Conservation (phyloP, 2,888 invertebrate species). For the Glyphotaelius pellucidus region DNA sequence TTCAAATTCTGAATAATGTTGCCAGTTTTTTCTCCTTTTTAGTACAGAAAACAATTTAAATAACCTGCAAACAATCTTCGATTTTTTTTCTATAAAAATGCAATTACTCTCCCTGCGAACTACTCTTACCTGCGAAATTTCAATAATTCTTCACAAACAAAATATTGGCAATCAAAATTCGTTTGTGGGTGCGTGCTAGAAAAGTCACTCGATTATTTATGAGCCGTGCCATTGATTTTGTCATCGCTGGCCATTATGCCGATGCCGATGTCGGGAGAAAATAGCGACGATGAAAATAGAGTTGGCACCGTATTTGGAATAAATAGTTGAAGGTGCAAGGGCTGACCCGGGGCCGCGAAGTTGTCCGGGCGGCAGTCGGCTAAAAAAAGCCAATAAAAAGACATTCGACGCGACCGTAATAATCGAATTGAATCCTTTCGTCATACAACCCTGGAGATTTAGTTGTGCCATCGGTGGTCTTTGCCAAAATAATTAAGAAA, state of each 20-base stretch:
- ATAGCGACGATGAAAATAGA: neutral
- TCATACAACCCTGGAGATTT: slow-evolving; percentile 78
- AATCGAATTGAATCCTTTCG: slow-evolving; percentile 70
- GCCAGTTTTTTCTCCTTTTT: neutral
- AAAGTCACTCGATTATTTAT: neutral
- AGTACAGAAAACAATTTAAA: too few relatives aligned
- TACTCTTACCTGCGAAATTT: neutral
- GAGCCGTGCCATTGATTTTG: neutral
- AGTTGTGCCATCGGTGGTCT: slow-evolving; percentile 79
- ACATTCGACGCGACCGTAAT: slow-evolving; percentile 68
- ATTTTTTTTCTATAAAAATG: neutral
- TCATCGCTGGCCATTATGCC: neutral
- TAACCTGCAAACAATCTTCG: neutral
- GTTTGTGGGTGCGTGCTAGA: neutral
- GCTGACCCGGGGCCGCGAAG: slow-evolving; percentile 42
- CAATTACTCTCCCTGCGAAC: neutral
- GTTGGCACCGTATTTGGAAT: slow-evolving; percentile 55
- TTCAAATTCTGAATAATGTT: neutral
- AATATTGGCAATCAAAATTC: neutral
- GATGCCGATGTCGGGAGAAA: neutral
- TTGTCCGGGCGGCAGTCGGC: slow-evolving; percentile 72
- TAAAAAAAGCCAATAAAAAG: slow-evolving; percentile 78
- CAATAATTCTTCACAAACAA: neutral
- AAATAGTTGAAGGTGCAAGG: slow-evolving; percentile 51
- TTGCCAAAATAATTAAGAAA: slow-evolving; percentile 90